Percentiles rank a stretch among this genome's conserved stretches.
Conservation (phyloP, 2,113 vertebrate species). For the Neolamprologus kungweensis region DNA sequence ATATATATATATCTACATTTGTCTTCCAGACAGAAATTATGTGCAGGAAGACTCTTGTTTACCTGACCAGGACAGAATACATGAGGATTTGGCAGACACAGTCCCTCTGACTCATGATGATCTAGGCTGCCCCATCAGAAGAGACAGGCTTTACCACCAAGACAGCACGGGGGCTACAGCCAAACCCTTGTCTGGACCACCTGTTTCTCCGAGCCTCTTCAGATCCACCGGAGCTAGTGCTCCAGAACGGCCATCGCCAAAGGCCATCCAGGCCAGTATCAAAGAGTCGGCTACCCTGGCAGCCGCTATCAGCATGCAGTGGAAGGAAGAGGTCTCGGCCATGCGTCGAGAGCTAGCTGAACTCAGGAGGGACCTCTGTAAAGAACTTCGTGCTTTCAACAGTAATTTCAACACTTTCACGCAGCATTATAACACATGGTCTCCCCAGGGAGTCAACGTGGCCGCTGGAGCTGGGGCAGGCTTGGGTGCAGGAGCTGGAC, state of each 20-base stretch:
- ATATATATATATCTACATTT: conserved; percentile 71
- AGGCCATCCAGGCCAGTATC: conserved; percentile 70
- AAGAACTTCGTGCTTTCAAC: conserved; percentile 75
- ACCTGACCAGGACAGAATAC: conserved; percentile 67
- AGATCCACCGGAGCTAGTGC: conserved; percentile 53
- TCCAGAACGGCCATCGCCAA: conserved; percentile 54
- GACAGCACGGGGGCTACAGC: conserved; percentile 58
- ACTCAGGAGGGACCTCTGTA: conserved; percentile 71
- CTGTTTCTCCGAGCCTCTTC: conserved; percentile 64
- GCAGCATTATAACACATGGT: conserved; percentile 76
- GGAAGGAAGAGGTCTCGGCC: conserved; percentile 75
- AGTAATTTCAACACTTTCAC: conserved; percentile 74
- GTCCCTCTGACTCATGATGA: conserved; percentile 69
- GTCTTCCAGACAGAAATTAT: conserved; percentile 80
- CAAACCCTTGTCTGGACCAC: conserved; percentile 61
- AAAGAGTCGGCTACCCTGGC: conserved; percentile 71
- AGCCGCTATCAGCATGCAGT: conserved; percentile 75
- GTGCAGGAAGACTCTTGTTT: conserved; percentile 73
- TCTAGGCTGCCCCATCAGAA: conserved; percentile 65
- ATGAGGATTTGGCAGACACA: conserved; percentile 65
- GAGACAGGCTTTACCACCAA: conserved; percentile 62
- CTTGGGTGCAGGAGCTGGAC: background rate
- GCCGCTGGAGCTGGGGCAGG: conserved; percentile 10
- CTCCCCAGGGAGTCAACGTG: conserved; percentile 54
- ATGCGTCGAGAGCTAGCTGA: conserved; percentile 74